Percentiles rank a stretch among this genome's conserved stretches.
Evolutionary conservation across 2,888 invertebrate species (phyloP).

Genomic region (Nebria salina): DNA sequence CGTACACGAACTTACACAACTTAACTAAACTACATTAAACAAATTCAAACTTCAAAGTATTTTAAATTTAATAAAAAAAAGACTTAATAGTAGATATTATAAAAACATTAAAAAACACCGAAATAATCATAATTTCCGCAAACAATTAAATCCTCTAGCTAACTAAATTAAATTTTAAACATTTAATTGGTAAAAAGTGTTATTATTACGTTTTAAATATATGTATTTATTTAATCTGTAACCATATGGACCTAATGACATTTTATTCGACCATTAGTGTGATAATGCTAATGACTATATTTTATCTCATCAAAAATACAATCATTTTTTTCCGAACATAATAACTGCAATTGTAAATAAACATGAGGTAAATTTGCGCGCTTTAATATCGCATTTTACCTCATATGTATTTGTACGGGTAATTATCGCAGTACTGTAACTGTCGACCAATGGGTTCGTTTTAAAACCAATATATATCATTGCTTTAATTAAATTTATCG

Average conservation of each 20-base stretch:
- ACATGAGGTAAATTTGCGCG: neutral
- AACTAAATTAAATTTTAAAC: too few relatives aligned
- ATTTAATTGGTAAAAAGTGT: neutral
- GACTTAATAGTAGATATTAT: too few relatives aligned
- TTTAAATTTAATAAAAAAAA: too few relatives aligned
- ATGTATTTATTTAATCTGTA: neutral
- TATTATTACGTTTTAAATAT: neutral
- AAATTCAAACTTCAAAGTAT: neutral
- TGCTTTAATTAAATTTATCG: constrained; percentile 18
- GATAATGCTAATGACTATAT: neutral
- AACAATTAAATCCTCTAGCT: too few relatives aligned
- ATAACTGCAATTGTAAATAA: neutral
- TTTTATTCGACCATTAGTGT: neutral
- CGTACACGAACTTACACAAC: neutral
- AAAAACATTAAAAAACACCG: too few relatives aligned
- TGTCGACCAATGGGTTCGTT: constrained; percentile 1
- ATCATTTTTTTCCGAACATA: neutral
- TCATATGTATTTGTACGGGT: neutral
- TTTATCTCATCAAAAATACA: neutral
- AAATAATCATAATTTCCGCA: too few relatives aligned
- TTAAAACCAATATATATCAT: constrained; percentile 7
- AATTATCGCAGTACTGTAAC: constrained; percentile 4
- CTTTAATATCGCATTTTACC: neutral
- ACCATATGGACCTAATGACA: neutral
- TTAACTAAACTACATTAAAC: neutral